Conservation (phyloP, 2,888 invertebrate species). For the Nephrotoma flavescens region DNA sequence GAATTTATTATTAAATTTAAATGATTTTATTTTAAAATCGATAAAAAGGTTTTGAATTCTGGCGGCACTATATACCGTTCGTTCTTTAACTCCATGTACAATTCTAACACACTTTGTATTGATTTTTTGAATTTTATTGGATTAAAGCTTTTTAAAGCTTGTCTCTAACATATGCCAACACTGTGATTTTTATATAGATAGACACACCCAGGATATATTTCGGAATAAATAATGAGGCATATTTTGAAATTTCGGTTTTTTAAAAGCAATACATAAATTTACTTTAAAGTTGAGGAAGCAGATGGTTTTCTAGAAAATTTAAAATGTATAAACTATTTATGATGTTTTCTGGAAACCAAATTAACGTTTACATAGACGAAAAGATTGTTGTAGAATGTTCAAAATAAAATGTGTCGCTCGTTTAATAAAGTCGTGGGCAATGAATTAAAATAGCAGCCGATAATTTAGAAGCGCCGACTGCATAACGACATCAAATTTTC, state of each 20-base stretch:
- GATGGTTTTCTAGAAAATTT: not conserved
- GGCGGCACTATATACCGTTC: not conserved
- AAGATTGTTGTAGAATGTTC: no score
- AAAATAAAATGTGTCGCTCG: no score
- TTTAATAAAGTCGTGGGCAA: no score
- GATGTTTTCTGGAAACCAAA: not conserved
- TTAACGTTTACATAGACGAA: not conserved
- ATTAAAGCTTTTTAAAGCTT: not conserved
- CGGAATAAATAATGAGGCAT: not conserved
- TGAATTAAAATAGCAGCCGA: no score
- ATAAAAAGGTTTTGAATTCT: not conserved
- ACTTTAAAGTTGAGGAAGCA: not conserved
- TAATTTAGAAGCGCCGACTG: no score
- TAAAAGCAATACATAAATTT: not conserved
- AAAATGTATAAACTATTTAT: not conserved
- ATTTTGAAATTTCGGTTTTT: not conserved
- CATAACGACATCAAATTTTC: no score
- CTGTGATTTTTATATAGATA: not conserved
- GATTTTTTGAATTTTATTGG: not conserved
- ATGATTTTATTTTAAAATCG: not conserved
- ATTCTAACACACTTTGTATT: not conserved
- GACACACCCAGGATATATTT: not conserved
- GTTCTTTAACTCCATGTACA: not conserved
- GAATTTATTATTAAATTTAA: not conserved
- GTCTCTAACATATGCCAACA: not conserved